Base-by-base conservation (phyloP, 2,797 vertebrate genomes). In the Smutsia gigantea region DNA sequence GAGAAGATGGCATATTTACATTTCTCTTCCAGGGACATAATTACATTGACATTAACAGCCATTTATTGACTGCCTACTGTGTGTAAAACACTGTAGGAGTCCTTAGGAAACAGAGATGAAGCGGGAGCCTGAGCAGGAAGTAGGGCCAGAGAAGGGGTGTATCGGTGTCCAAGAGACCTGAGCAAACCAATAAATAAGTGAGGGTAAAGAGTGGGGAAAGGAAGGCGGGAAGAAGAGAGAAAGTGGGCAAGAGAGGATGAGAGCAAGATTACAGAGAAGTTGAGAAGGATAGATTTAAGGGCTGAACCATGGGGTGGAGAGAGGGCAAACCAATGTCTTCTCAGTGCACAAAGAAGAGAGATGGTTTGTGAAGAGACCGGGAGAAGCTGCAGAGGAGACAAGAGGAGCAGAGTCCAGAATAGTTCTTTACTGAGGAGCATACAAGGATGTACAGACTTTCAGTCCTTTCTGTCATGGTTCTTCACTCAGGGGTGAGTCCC, bases 51-150 rank as follows among this genome's bases (percentile, higher is more conserved):
- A 64, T 75, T 79, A 86, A 57, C 10, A 88, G 59, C 93, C 9
- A 83, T 87, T 96, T 87, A 85, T 74, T 92, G 81, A 87, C 27
- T n/a, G 31, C 23, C 71, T 78, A 34, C 51, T 83, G 31, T 95
- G 42, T 87, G 31, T 85, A 77, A 87, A 95, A 82, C 15, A 63
- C 31, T 74, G 18, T 82, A 74, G 17, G 31, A 46, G 18, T 79
- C 39, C 37, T 12, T 87, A 72, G 34, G 51, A 42, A 59, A 92
- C 63, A 94, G 27, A 92, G 75, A 74, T 0, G n/a, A 75, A 79
- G 37, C 13, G 57, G 77, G 53, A 61, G 14, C 18, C 37, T 66
- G 34, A 25, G 29, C 17, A 55, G 25, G 29, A 46, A 19, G 5
- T 7, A 49, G 14, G 29, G 19, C 15, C 3, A 27, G 27, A 88